Evolutionary conservation across 2,888 invertebrate species (phyloP).

Genomic region (Synanthedon formicaeformis): DNA sequence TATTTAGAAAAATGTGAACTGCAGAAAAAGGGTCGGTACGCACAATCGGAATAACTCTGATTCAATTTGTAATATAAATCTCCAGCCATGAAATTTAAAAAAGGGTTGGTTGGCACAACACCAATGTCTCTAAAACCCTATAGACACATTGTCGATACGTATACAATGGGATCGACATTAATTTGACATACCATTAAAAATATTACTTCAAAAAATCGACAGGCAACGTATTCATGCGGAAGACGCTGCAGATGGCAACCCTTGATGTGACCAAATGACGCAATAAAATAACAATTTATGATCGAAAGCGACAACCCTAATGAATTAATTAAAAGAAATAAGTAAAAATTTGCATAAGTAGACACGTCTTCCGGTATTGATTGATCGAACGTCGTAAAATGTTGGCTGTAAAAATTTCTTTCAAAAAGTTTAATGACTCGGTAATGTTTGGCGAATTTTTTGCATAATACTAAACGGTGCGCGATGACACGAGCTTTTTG

Average conservation of each 20-base stretch:
- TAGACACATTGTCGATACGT: conserved; percentile 63
- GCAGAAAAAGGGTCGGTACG: conserved; percentile 26
- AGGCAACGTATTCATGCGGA: conserved; percentile 44
- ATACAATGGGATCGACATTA: conserved; percentile 60
- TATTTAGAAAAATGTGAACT: conserved; percentile 26
- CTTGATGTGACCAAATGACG: conserved; percentile 21
- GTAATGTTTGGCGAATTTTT: conserved; percentile 30
- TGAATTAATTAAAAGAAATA: conserved; percentile 46
- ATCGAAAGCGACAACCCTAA: conserved; percentile 34
- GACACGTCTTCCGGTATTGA: conserved; percentile 32
- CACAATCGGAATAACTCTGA: conserved; percentile 32
- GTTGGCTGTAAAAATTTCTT: conserved; percentile 15
- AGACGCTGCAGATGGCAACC: conserved; percentile 45
- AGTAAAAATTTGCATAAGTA: conserved; percentile 42
- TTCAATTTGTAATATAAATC: conserved; percentile 64
- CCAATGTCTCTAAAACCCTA: conserved; percentile 39
- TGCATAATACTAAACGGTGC: conserved; percentile 24
- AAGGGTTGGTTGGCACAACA: conserved; percentile 56
- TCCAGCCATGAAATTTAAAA: conserved; percentile 50
- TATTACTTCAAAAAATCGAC: conserved; percentile 58
- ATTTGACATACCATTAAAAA: conserved; percentile 68
- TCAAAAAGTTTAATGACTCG: conserved; percentile 41
- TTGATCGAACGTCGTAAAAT: conserved; percentile 59
- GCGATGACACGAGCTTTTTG: conserved; percentile 56
- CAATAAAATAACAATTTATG: conserved; percentile 51